Evolutionary conservation across 2,888 invertebrate species (phyloP).

Genomic region (Minunthozetes semirufus): DNA sequence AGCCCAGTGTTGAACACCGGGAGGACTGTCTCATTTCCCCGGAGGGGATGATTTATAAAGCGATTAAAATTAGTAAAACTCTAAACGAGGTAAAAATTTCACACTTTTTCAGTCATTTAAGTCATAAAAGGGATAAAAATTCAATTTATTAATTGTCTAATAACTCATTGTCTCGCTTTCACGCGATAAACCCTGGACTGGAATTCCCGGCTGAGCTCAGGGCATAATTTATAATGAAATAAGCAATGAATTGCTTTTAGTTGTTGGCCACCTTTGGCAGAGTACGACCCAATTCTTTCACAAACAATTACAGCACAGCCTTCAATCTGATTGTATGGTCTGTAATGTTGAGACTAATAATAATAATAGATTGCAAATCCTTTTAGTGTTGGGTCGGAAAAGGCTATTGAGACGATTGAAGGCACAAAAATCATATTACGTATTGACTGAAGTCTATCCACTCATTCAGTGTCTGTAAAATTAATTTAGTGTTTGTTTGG

Average conservation of each 20-base stretch:
- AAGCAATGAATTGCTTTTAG: too few species aligned
- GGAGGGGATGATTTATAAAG: too few species aligned
- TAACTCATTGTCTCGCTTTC: too few species aligned
- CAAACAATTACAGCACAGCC: not conserved
- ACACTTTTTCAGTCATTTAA: not conserved
- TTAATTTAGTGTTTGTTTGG: not conserved
- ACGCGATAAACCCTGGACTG: too few species aligned
- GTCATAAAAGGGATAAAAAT: not conserved
- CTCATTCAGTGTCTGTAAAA: constrained; percentile 1
- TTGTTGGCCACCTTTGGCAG: too few species aligned
- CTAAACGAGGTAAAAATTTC: not conserved
- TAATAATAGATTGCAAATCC: constrained; percentile 27
- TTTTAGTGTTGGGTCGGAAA: not conserved
- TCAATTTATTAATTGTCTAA: not conserved
- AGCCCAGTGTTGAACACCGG: too few species aligned
- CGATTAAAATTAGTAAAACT: not conserved
- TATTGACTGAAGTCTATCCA: not conserved
- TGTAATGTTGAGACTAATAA: not conserved
- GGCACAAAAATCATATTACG: not conserved
- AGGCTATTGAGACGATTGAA: not conserved
- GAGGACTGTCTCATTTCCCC: too few species aligned
- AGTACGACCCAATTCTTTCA: not conserved
- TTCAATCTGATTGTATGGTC: not conserved
- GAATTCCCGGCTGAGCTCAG: too few species aligned
- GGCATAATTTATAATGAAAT: too few species aligned